These are phyloP conservation scores for Augochlorella aurata DNA, from an alignment of 2,888 invertebrate genomes.

Conservation along the genomic window DNA sequence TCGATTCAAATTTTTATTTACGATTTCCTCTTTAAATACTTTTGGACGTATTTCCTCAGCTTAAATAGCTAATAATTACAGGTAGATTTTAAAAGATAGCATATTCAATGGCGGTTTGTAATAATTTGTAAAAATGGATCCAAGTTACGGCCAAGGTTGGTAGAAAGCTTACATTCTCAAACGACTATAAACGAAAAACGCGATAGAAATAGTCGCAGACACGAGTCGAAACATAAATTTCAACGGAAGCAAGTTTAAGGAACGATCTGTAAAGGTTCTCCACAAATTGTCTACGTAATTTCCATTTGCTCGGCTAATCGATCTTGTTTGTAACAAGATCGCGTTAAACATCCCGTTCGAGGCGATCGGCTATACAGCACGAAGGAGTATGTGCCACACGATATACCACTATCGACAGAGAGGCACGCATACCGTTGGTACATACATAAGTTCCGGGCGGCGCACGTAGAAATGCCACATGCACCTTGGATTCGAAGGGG, in stretches of 20 bases:
- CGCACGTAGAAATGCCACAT: slow-evolving; percentile 66
- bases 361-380: slow-evolving; percentile 41
- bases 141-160: too few species aligned
- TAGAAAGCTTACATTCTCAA: background rate
- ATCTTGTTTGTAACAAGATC: slow-evolving; percentile 57
- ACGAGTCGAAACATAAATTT: background rate
- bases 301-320: slow-evolving; percentile 50
- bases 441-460: slow-evolving; percentile 63
- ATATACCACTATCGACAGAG: slow-evolving; percentile 58
- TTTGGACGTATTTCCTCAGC: too few species aligned
- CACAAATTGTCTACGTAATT: slow-evolving; percentile 47
- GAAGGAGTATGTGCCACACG: slow-evolving; percentile 39
- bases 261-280: slow-evolving; percentile 24
- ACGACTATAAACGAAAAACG: background rate
- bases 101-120: too few species aligned
- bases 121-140: too few species aligned
- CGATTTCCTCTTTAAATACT: too few species aligned
- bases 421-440: slow-evolving; percentile 64
- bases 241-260: background rate
- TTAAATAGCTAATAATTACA: background rate
- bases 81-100: background rate
- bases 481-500: slow-evolving; percentile 63
- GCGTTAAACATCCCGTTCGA: slow-evolving; percentile 58
- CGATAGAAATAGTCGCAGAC: background rate
- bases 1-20: background rate